These are phyloP conservation scores for Scomber scombrus DNA, from an alignment of 2,113 vertebrate species.

Conservation along the genomic window DNA sequence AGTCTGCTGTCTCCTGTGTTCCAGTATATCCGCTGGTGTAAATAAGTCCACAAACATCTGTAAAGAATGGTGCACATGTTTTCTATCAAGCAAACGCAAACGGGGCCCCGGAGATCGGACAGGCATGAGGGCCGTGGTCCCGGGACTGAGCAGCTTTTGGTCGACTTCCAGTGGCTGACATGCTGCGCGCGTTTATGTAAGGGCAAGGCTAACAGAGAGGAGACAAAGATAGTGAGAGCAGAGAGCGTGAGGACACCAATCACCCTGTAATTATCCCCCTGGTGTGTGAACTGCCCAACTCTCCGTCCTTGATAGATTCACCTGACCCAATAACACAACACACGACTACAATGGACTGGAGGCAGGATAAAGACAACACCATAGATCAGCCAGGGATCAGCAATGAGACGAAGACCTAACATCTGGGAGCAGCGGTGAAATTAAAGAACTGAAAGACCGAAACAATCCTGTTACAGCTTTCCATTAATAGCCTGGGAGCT, in stretches of 20 bases:
- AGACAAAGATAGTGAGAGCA: conserved; percentile 80
- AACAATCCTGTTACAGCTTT: conserved; percentile 71
- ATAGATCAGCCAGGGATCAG: conserved; percentile 77
- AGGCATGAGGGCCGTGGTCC: conserved; percentile 57
- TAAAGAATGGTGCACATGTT: conserved; percentile 84
- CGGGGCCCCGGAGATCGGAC: conserved; percentile 71
- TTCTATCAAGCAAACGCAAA: conserved; percentile 79
- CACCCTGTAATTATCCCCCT: conserved; percentile 84
- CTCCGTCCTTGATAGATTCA: conserved; percentile 82
- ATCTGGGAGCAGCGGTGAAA: conserved; percentile 75
- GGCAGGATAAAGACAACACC: conserved; percentile 72
- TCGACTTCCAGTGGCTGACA: conserved; percentile 58
- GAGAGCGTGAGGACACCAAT: conserved; percentile 81
- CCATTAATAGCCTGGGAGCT: conserved; percentile 79
- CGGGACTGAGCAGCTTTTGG: conserved; percentile 47
- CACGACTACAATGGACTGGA: conserved; percentile 64
- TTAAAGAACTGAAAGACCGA: conserved; percentile 73
- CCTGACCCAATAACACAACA: conserved; percentile 84
- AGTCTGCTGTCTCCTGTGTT: conserved; percentile 39
- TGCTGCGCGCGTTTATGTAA: conserved; percentile 69
- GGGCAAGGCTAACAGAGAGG: conserved; percentile 67
- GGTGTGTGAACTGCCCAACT: conserved; percentile 80
- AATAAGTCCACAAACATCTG: conserved; percentile 91
- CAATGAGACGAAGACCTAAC: conserved; percentile 81
- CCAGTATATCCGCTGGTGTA: conserved; percentile 86